These are phyloP conservation scores for Neria commutata DNA, from an alignment of 2,888 invertebrate species.

Conservation along the genomic window DNA sequence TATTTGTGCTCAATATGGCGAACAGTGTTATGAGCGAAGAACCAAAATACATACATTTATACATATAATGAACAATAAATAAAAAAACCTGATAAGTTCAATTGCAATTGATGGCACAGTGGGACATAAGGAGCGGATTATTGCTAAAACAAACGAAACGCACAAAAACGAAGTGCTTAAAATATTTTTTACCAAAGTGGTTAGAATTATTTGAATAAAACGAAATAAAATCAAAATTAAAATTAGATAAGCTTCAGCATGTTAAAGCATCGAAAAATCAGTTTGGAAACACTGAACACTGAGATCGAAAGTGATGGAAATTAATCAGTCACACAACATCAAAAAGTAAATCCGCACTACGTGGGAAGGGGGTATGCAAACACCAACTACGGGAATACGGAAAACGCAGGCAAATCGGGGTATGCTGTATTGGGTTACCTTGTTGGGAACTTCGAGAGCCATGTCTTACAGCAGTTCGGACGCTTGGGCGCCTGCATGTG, in stretches of 20 bases:
- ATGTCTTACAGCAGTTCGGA: slow-evolving; percentile 89
- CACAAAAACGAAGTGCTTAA: not conserved
- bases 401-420: slow-evolving; percentile 10
- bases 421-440: slow-evolving; percentile 62
- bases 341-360: slow-evolving; percentile 62
- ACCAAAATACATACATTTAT: no score
- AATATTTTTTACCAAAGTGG: not conserved
- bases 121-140: no score
- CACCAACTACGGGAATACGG: slow-evolving; percentile 18
- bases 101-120: no score
- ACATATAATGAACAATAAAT: no score
- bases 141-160: no score
- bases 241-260: no score
- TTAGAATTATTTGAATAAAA: slow-evolving; percentile 4
- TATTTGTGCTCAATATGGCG: no score
- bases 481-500: slow-evolving; percentile 81
- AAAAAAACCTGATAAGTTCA: no score
- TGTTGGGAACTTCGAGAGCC: slow-evolving; percentile 95
- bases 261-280: no score
- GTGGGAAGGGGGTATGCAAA: no score
- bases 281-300: not conserved
- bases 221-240: slow-evolving; percentile 5
- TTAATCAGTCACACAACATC: slow-evolving; percentile 60
- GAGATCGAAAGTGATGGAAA: slow-evolving; percentile 2
- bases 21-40: no score